Percentiles rank a stretch among this genome's conserved stretches.
Evolutionary conservation across 2,113 vertebrate genomes (phyloP).

Genomic region (Bothrops jararaca): DNA sequence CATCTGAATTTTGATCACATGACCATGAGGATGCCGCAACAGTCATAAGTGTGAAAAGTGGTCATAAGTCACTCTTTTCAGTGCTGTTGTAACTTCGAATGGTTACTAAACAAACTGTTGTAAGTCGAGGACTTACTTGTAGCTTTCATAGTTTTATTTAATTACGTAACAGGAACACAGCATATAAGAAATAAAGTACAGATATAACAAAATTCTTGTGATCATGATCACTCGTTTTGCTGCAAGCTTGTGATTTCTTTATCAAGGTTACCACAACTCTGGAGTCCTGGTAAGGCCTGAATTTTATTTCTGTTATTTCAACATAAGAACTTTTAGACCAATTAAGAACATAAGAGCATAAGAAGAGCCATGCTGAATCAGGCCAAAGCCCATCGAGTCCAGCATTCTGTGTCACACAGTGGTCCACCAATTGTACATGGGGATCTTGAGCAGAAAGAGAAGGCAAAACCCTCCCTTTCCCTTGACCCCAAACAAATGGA

Average conservation of each 20-base stretch:
- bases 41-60: not conserved
- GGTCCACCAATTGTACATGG: too few species aligned
- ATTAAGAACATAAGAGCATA: too few species aligned
- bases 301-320: not conserved
- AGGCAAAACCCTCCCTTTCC: too few species aligned
- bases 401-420: too few species aligned
- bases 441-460: too few species aligned
- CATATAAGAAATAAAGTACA: not conserved
- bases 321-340: not conserved
- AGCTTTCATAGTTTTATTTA: not conserved
- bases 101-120: not conserved
- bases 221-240: not conserved
- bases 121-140: not conserved
- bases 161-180: not conserved
- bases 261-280: not conserved
- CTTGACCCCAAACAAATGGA: too few species aligned
- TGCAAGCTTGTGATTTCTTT: not conserved
- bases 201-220: not conserved
- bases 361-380: too few species aligned
- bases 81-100: not conserved
- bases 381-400: too few species aligned
- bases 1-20: not conserved
- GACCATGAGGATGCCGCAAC: not conserved
- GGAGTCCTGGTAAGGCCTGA: not conserved
- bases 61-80: not conserved